Percentiles rank a stretch among this genome's conserved stretches.
Evolutionary conservation across 1,140 invertebrate genomes (phyloP).

Genomic region (Tetraneura akinire): DNA sequence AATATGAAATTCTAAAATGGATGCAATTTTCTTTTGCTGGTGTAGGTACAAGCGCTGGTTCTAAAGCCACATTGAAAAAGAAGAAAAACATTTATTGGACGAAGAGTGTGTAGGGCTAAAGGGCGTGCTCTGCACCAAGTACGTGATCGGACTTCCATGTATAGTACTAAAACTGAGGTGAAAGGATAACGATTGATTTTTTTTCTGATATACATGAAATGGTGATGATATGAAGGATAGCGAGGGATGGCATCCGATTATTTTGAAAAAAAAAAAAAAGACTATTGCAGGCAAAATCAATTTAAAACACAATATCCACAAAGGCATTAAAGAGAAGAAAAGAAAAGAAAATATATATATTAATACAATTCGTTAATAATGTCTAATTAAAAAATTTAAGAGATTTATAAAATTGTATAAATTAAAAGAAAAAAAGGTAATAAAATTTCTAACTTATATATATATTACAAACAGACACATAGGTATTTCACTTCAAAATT

Average conservation of each 20-base stretch:
- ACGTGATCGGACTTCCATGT: conserved; percentile 41
- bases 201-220: neutral
- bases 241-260: neutral
- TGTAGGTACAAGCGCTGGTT: neutral
- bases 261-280: neutral
- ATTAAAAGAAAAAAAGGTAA: too few relatives aligned
- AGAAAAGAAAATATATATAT: too few relatives aligned
- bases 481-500: too few relatives aligned
- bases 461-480: too few relatives aligned
- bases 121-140: conserved; percentile 42
- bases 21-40: neutral
- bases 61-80: conserved; percentile 8
- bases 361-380: neutral
- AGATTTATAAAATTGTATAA: too few relatives aligned
- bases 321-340: neutral
- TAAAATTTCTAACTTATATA: too few relatives aligned
- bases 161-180: neutral
- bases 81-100: conserved; percentile 19
- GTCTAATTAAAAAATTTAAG: too few relatives aligned
- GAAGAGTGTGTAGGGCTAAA: conserved; percentile 23
- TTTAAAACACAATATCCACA: neutral
- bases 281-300: neutral
- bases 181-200: conserved; percentile 46
- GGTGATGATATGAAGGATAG: conserved; percentile 12
- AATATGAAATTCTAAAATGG: neutral